phyloP scores from a whole-genome alignment of 2,113 vertebrate species.

The Tauraco erythrolophus region DNA sequence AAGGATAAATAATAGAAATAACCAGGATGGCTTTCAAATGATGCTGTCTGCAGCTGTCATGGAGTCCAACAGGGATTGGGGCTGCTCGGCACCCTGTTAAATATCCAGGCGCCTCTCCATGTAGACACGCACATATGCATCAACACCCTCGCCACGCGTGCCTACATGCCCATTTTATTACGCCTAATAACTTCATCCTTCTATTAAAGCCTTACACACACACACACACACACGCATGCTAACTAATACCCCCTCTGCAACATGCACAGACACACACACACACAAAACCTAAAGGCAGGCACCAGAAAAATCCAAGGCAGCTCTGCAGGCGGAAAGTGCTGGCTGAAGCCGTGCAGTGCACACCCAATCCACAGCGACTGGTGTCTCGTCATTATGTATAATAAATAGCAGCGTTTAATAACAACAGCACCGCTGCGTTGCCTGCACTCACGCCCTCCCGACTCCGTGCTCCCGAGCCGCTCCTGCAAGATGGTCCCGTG shows the following conservation, averaged over 20 bases:
- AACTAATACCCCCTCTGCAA: background rate
- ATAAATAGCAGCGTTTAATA: conserved; percentile 20
- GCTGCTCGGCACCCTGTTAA: background rate
- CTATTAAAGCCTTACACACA: background rate
- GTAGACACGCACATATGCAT: background rate
- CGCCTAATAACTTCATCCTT: background rate
- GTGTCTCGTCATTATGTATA: conserved; percentile 8
- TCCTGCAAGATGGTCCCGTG: conserved; percentile 11
- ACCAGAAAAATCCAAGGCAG: background rate
- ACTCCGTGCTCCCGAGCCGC: background rate
- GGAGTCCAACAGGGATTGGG: background rate
- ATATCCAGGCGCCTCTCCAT: background rate
- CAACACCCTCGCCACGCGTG: background rate
- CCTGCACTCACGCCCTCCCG: background rate
- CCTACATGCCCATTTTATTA: background rate
- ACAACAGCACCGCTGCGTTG: background rate
- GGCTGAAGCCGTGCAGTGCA: conserved; percentile 40
- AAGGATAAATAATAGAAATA: conserved; percentile 1
- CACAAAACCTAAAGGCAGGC: background rate
- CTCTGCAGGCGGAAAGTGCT: conserved; percentile 37
- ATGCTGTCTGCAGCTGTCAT: conserved; percentile 39
- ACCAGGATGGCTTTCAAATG: background rate
- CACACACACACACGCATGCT: background rate
- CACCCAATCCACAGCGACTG: background rate
- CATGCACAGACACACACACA: background rate